These are phyloP conservation scores for Acleris laterana DNA, from an alignment of 2,888 invertebrate genomes.

Conservation along the genomic window DNA sequence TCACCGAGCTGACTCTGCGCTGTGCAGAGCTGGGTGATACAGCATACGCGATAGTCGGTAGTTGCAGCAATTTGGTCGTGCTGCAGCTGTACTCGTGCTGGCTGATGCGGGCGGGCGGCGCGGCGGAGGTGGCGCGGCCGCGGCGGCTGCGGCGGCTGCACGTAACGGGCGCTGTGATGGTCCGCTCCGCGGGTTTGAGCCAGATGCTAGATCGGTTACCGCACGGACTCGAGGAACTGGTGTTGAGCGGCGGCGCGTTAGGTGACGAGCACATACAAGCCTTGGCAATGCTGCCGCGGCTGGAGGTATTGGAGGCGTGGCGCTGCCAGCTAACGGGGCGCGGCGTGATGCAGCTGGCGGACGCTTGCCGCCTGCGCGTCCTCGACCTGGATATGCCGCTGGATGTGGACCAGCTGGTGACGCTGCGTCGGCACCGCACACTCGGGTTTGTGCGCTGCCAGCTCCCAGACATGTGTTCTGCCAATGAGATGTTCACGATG, in stretches of 20 bases:
- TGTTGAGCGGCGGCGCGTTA: slow-evolving; percentile 45
- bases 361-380: slow-evolving; percentile 33
- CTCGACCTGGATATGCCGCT: slow-evolving; percentile 42
- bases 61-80: slow-evolving; percentile 43
- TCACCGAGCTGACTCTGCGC: too few species aligned
- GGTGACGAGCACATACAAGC: slow-evolving; percentile 42
- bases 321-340: slow-evolving; percentile 35
- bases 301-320: slow-evolving; percentile 48
- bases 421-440: slow-evolving; percentile 6
- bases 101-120: slow-evolving; percentile 46
- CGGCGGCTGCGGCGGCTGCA: slow-evolving; percentile 46
- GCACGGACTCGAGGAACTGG: slow-evolving; percentile 42
- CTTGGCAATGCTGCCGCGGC: slow-evolving; percentile 36
- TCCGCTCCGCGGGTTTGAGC: slow-evolving; percentile 40
- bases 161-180: slow-evolving; percentile 50
- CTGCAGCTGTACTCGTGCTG: slow-evolving; percentile 54
- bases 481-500: too few species aligned
- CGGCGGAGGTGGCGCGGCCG: slow-evolving; percentile 38
- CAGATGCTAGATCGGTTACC: slow-evolving; percentile 32
- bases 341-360: slow-evolving; percentile 34
- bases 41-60: slow-evolving; percentile 33
- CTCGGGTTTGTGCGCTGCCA: slow-evolving; percentile 21
- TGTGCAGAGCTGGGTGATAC: too few species aligned
- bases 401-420: slow-evolving; percentile 9
- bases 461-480: not conserved